Conservation (phyloP, 2,888 invertebrate genomes). For the Trachelus troglodyta region DNA sequence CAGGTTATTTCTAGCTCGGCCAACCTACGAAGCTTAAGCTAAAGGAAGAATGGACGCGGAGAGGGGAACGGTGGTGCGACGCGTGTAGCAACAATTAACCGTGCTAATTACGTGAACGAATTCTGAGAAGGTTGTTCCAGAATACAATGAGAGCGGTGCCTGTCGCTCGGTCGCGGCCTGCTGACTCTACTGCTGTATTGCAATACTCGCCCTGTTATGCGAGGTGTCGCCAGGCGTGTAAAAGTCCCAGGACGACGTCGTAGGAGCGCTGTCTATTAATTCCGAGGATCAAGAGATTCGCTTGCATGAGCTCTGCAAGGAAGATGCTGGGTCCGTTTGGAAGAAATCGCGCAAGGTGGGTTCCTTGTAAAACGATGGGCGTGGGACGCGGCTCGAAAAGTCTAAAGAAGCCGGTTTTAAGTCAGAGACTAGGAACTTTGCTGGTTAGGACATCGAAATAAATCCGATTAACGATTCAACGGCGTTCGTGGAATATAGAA, state of each 20-base stretch:
- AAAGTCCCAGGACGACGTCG: neutral
- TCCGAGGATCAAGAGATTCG: neutral
- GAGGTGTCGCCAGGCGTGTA: neutral
- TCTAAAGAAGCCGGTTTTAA: neutral
- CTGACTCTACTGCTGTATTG: neutral
- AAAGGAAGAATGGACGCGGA: neutral
- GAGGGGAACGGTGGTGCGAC: constrained; percentile 20
- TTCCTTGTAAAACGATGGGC: neutral
- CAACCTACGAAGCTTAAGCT: neutral
- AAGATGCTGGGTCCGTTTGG: neutral
- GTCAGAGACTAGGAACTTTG: neutral
- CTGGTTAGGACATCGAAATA: neutral
- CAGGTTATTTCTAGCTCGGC: neutral
- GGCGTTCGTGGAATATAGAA: neutral
- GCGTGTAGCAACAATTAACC: constrained; percentile 27
- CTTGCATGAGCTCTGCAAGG: neutral
- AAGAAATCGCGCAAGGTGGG: neutral
- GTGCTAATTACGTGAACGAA: constrained; percentile 29
- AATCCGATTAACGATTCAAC: neutral
- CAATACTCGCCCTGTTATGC: neutral
- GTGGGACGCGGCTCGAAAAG: neutral
- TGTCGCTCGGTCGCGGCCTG: neutral
- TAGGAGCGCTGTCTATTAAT: neutral
- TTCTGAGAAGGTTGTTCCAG: constrained; percentile 28
- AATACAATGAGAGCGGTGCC: constrained; percentile 21